Percentiles rank a stretch among this genome's conserved stretches.
Conservation (phyloP, 2,797 vertebrate species). For the Poeciliopsis presidionis region DNA sequence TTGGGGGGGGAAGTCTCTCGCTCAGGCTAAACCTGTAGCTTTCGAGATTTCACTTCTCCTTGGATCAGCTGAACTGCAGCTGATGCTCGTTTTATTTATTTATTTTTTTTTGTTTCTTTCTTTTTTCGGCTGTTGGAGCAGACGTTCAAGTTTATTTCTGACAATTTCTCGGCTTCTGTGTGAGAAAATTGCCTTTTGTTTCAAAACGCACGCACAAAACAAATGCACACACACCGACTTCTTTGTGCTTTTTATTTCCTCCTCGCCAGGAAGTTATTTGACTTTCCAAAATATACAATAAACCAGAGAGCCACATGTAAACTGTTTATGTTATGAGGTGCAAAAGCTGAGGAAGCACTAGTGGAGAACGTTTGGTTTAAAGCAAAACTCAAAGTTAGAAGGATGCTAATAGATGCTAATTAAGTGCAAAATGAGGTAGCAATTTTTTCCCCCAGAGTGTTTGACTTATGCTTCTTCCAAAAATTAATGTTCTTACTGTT, state of each 20-base stretch:
- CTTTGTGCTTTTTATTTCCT: background rate
- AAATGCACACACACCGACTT: background rate
- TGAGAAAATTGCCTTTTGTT: background rate
- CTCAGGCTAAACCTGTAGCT: background rate
- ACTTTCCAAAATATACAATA: background rate
- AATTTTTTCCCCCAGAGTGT: background rate
- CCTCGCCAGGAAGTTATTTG: background rate
- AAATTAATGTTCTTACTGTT: background rate
- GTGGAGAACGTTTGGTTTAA: background rate
- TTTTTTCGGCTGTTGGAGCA: background rate
- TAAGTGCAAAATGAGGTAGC: background rate
- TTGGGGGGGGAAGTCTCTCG: conserved; percentile 1
- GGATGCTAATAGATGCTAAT: background rate
- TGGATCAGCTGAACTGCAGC: background rate
- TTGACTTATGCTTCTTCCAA: background rate
- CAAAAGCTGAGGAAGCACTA: background rate
- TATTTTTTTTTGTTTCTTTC: no score
- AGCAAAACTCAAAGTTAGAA: background rate
- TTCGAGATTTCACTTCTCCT: conserved; percentile 4
- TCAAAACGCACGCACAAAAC: background rate
- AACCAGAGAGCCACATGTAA: background rate
- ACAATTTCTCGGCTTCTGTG: conserved; percentile 16
- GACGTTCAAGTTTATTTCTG: conserved; percentile 31
- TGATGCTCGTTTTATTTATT: background rate
- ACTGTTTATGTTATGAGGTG: background rate